phyloP scores from a whole-genome alignment of 2,113 vertebrate genomes.

The Paralichthys olivaceus region DNA sequence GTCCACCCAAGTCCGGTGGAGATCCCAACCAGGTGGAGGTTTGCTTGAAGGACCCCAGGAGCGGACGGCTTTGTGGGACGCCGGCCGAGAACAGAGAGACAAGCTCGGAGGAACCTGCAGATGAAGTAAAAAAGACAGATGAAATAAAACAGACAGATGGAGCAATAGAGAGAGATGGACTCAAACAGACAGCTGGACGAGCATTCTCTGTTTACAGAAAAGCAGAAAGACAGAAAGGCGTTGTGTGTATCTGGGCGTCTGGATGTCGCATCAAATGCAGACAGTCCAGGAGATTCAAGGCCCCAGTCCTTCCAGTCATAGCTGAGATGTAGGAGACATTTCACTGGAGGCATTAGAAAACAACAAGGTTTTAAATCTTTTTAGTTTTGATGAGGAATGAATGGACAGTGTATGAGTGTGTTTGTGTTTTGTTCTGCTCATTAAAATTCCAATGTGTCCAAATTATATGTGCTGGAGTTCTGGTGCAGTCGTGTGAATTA shows the following conservation, averaged over 20 bases:
- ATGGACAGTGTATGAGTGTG: no score
- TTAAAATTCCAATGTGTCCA: neutral
- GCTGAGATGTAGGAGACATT: constrained; percentile 56
- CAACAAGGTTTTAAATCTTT: neutral
- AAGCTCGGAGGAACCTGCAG: neutral
- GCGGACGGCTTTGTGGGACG: neutral
- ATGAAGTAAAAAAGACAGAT: neutral
- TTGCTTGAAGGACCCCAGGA: neutral
- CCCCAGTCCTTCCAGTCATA: constrained; percentile 51
- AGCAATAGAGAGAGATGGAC: fast-evolving
- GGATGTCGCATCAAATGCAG: constrained; percentile 31
- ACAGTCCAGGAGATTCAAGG: constrained; percentile 34
- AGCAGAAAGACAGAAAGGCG: neutral
- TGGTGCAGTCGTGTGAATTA: neutral
- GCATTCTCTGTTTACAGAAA: neutral
- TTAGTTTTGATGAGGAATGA: no score
- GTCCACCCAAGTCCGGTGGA: neutral
- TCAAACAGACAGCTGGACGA: no score
- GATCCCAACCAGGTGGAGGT: neutral
- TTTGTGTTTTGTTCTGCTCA: neutral
- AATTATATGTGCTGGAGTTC: neutral
- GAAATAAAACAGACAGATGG: neutral
- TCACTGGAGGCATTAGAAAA: neutral
- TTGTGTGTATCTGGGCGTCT: constrained; percentile 1
- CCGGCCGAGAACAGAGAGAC: neutral